Evolutionary conservation across 2,888 invertebrate species (phyloP).

Genomic region (Anthoptus insignis): DNA sequence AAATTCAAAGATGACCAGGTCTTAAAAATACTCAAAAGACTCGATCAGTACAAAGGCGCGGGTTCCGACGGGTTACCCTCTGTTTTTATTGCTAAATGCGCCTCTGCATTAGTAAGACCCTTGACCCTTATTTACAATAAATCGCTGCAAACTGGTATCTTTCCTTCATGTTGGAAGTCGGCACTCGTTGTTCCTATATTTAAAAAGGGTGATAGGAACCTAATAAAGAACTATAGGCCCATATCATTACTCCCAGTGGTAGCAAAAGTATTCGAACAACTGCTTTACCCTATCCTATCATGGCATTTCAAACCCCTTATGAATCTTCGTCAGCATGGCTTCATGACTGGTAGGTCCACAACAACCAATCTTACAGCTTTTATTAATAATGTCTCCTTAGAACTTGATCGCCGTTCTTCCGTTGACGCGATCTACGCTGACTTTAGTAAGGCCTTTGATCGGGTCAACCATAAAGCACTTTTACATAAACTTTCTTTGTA

Average conservation of each 20-base stretch:
- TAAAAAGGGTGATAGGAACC: too few species aligned
- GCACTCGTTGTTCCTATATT: too few species aligned
- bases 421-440: background rate
- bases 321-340: background rate
- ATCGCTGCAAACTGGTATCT: background rate
- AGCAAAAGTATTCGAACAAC: too few species aligned
- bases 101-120: background rate
- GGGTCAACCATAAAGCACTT: background rate
- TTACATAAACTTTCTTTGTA: background rate
- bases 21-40: too few species aligned
- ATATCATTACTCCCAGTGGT: too few species aligned
- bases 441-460: background rate
- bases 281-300: too few species aligned
- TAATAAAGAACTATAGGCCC: too few species aligned
- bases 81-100: conserved; percentile 1
- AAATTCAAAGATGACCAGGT: background rate
- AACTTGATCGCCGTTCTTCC: background rate
- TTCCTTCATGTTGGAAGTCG: too few species aligned
- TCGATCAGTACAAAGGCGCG: background rate
- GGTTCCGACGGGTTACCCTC: background rate
- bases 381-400: background rate
- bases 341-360: background rate
- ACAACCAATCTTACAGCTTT: background rate
- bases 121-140: too few species aligned
- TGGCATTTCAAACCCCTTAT: background rate